phyloP scores from a whole-genome alignment of 2,797 vertebrate genomes.

The Somateria mollissima region DNA sequence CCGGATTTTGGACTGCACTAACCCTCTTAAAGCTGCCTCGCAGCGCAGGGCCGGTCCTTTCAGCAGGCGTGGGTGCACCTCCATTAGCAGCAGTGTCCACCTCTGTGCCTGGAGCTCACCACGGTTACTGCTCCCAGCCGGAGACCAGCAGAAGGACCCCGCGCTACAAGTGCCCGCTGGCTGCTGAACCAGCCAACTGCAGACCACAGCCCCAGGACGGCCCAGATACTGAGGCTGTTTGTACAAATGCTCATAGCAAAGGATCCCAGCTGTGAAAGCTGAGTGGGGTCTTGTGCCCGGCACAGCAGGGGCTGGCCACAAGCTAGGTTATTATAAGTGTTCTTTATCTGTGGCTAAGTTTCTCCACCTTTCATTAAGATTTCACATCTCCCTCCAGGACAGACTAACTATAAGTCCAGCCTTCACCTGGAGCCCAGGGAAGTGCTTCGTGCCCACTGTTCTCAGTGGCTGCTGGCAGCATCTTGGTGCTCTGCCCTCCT shows the following conservation, averaged over 20 bases:
- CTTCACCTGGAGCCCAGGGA: not conserved
- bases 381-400: not conserved
- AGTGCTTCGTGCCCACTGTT: not conserved
- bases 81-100: not conserved
- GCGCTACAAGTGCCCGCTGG: rapidly evolving
- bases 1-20: not conserved
- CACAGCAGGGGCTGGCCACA: not conserved
- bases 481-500: too few species aligned
- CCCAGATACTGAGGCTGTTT: too few species aligned
- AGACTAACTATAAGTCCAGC: not conserved
- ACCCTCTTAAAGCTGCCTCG: not conserved
- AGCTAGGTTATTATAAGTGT: not conserved
- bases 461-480: too few species aligned
- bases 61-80: not conserved
- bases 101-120: too few species aligned
- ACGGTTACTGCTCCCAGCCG: rapidly evolving
- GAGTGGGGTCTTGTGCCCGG: not conserved
- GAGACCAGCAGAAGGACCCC: rapidly evolving
- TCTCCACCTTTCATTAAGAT: not conserved
- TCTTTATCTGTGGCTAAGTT: not conserved
- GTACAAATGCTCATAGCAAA: rapidly evolving
- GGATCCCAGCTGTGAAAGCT: not conserved
- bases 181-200: too few species aligned
- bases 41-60: too few species aligned
- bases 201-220: rapidly evolving